Evolutionary conservation across 2,797 vertebrate genomes (phyloP).

Genomic region (Molossus alvarezi): DNA sequence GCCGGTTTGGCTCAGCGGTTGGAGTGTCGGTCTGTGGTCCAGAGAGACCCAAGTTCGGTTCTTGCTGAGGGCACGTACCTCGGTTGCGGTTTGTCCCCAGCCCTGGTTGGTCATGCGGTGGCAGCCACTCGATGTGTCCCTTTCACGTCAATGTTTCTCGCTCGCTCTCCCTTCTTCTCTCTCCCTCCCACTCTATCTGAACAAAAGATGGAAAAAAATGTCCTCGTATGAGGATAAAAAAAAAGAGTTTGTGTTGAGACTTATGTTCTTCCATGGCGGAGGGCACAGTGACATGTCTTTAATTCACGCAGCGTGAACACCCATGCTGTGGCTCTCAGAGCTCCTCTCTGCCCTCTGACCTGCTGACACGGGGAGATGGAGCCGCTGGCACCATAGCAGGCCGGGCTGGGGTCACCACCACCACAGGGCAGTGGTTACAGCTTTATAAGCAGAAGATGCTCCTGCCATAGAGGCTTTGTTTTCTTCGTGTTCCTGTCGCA

Average conservation of each 20-base stretch:
- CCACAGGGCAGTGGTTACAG: neutral
- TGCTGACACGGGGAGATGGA: neutral
- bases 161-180: too few relatives aligned
- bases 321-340: neutral
- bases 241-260: conserved; percentile 40
- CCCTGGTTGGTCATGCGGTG: too few relatives aligned
- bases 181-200: too few relatives aligned
- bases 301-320: conserved; percentile 37
- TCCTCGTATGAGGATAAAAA: too few relatives aligned
- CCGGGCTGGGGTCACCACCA: neutral
- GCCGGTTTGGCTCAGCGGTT: too few relatives aligned
- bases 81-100: too few relatives aligned
- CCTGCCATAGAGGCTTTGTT: neutral
- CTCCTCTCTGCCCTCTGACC: neutral
- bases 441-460: neutral
- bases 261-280: conserved; percentile 64
- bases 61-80: too few relatives aligned
- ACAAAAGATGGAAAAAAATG: too few relatives aligned
- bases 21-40: too few relatives aligned
- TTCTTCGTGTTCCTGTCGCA: neutral
- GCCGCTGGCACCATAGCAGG: neutral
- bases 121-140: too few relatives aligned
- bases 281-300: neutral
- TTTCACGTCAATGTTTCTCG: too few relatives aligned
- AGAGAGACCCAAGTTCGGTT: too few relatives aligned